A percentile compares a stretch with the other conserved stretches of the same genome.
Evolutionary conservation across 1,140 invertebrate genomes (phyloP).

Genomic region (Chrysomallon squamiferum): DNA sequence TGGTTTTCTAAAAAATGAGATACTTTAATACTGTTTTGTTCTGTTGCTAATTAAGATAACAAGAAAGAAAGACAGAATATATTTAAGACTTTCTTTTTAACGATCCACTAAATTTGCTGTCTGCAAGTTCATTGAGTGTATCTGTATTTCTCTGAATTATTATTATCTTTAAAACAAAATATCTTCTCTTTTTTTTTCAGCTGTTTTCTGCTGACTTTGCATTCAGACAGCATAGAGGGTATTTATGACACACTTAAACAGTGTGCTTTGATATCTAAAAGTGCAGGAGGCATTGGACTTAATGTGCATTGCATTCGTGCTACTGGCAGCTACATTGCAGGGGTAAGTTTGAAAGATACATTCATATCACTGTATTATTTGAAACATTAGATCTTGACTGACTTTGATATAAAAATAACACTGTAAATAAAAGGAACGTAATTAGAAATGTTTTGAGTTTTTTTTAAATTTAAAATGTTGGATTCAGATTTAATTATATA

Average conservation of each 20-base stretch:
- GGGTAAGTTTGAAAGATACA: constrained; percentile 61
- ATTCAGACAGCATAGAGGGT: constrained; percentile 97
- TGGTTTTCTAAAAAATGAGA: no score
- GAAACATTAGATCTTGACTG: background rate
- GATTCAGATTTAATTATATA: no score
- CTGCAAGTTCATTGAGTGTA: background rate
- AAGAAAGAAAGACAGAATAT: no score
- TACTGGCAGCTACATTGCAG: constrained; percentile 89
- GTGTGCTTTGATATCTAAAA: constrained; percentile 96
- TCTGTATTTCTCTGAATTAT: background rate
- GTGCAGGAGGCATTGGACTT: constrained; percentile 95
- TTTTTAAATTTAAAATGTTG: no score
- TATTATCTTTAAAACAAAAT: background rate
- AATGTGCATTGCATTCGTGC: constrained; percentile 97
- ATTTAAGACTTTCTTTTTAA: no score
- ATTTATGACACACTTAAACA: constrained; percentile 91
- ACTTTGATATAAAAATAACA: background rate
- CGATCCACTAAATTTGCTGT: no score
- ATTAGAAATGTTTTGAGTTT: no score
- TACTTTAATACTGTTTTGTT: no score
- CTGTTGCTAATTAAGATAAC: no score
- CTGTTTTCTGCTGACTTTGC: constrained; percentile 95
- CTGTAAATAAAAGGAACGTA: no score
- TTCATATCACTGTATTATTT: background rate
- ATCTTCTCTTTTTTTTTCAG: constrained; percentile 65